Evolutionary conservation across 92 coral and sea anemone genomes (phyloP).

Genomic region (Isaurus tuberculatus): DNA sequence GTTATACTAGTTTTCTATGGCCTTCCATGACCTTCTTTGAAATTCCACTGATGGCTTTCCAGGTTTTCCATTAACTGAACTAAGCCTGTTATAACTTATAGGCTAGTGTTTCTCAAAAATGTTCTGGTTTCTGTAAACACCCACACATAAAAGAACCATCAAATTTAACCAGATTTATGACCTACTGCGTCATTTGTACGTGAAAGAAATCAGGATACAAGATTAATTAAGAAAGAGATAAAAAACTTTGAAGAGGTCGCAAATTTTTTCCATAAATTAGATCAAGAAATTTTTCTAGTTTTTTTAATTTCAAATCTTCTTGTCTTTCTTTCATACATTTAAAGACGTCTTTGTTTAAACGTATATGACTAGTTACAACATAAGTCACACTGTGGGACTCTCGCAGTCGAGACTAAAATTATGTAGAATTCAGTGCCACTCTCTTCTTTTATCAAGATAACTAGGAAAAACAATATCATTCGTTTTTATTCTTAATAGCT

Average conservation of each 20-base stretch:
- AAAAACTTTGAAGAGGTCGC: too few species aligned
- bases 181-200: constrained; percentile 8
- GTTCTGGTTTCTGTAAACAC: neutral
- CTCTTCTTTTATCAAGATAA: neutral
- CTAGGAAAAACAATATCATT: neutral
- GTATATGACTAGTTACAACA: too few species aligned
- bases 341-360: too few species aligned
- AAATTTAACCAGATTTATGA: neutral
- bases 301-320: neutral
- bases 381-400: too few species aligned
- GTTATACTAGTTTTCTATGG: too few species aligned
- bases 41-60: too few species aligned
- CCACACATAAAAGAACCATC: neutral
- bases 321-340: neutral
- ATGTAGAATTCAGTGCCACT: neutral
- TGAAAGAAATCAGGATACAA: neutral
- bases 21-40: too few species aligned
- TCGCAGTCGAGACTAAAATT: too few species aligned
- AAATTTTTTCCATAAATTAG: too few species aligned
- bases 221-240: neutral
- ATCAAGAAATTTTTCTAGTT: neutral
- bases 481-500: neutral
- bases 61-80: too few species aligned
- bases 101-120: neutral
- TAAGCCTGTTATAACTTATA: neutral